Evolutionary conservation across 2,113 vertebrate species (phyloP).

Genomic region (Redunca redunca): DNA sequence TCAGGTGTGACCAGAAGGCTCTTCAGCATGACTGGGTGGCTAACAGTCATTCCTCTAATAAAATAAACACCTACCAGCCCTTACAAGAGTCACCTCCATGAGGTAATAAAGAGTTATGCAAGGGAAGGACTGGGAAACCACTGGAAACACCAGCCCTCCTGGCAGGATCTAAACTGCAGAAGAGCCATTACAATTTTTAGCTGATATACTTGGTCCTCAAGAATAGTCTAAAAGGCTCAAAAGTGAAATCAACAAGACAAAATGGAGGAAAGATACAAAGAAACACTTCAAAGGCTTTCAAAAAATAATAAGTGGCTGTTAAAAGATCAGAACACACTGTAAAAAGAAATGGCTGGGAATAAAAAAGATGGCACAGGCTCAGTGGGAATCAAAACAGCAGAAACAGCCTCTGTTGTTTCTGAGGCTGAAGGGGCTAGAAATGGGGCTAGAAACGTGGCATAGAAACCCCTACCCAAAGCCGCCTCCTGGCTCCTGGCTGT

Average conservation of each 20-base stretch:
- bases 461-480: not conserved
- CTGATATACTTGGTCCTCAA: not conserved
- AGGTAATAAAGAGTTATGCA: not conserved
- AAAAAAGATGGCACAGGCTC: not conserved
- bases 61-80: not conserved
- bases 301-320: constrained; percentile 38
- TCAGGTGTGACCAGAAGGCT: not conserved
- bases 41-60: not conserved
- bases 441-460: not conserved
- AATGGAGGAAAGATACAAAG: constrained; percentile 22
- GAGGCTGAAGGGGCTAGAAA: not conserved
- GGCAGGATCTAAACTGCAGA: not conserved
- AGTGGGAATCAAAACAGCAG: not conserved
- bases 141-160: not conserved
- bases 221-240: constrained; percentile 44
- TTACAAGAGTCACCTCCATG: constrained; percentile 10
- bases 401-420: not conserved
- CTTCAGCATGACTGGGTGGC: not conserved
- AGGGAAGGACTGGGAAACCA: not conserved
- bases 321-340: constrained; percentile 21
- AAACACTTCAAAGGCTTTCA: constrained; percentile 26
- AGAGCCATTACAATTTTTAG: constrained; percentile 11
- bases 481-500: not conserved
- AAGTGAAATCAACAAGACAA: constrained; percentile 37
- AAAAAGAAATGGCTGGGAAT: not conserved